phyloP scores from a whole-genome alignment of 2,113 vertebrate genomes.

The Psittacara wagleri region DNA sequence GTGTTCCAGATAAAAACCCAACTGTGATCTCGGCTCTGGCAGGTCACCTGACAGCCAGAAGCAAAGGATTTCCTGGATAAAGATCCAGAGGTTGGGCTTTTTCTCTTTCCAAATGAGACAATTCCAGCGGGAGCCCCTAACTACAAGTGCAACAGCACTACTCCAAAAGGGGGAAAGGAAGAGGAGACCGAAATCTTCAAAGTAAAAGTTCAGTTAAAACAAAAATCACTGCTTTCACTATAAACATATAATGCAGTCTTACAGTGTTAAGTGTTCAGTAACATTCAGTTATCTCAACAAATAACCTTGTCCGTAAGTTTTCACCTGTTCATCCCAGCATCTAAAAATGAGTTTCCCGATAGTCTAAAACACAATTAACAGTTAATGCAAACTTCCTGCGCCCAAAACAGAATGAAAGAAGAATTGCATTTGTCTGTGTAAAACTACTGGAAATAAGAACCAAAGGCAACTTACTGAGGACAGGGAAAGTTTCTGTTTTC shows the following conservation, averaged over 20 bases:
- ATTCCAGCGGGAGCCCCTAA: background rate
- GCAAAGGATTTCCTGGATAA: background rate
- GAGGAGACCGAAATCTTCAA: background rate
- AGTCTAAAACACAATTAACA: background rate
- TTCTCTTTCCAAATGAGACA: background rate
- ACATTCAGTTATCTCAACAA: background rate
- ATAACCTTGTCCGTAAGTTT: background rate
- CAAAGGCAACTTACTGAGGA: background rate
- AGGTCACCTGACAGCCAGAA: background rate
- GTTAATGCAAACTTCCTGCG: fast-evolving
- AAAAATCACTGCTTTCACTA: background rate
- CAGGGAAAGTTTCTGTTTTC: background rate
- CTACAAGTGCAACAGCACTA: background rate
- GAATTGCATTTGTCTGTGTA: background rate
- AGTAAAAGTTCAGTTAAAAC: background rate
- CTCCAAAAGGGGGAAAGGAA: background rate
- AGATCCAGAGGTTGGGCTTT: background rate
- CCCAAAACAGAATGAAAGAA: background rate
- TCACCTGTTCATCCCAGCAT: background rate
- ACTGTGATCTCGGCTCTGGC: background rate
- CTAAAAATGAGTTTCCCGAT: background rate
- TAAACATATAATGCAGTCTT: background rate
- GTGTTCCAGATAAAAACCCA: background rate
- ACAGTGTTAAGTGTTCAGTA: background rate
- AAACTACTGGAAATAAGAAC: background rate